Evolutionary conservation across 1,140 invertebrate species (phyloP).

Genomic region (Callitettix versicolor): DNA sequence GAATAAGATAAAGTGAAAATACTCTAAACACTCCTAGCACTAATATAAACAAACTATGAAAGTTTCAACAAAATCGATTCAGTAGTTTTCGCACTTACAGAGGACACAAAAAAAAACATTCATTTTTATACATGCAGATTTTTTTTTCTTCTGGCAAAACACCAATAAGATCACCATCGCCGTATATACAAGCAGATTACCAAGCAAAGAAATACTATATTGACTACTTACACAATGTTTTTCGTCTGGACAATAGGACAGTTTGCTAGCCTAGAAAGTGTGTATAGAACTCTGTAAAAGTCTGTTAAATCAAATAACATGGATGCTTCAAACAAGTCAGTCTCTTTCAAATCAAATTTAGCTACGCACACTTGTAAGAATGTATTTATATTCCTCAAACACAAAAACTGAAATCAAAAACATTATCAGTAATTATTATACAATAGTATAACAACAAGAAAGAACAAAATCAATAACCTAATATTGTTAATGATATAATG

Average conservation of each 20-base stretch:
- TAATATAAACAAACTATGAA: too few relatives aligned
- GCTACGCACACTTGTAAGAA: constrained; percentile 79
- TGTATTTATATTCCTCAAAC: constrained; percentile 84
- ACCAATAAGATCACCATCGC: too few relatives aligned
- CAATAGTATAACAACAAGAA: neutral
- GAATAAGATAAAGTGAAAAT: too few relatives aligned
- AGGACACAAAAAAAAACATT: too few relatives aligned
- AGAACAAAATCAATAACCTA: constrained; percentile 7
- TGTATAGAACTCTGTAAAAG: constrained; percentile 84
- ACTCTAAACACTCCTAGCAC: too few relatives aligned
- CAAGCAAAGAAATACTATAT: too few relatives aligned
- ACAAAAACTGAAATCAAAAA: constrained; percentile 68
- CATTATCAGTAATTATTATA: neutral
- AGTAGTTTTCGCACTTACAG: too few relatives aligned
- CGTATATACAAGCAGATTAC: too few relatives aligned
- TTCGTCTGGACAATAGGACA: constrained; percentile 52
- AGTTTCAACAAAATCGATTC: too few relatives aligned
- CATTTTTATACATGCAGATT: too few relatives aligned
- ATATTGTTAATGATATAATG: neutral
- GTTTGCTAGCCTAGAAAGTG: constrained; percentile 76
- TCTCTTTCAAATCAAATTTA: constrained; percentile 67
- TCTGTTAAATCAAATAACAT: constrained; percentile 91
- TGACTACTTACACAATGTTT: constrained; percentile 58
- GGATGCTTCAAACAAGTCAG: constrained; percentile 83
- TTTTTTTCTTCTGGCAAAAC: too few relatives aligned